phyloP scores from a whole-genome alignment of 2,888 invertebrate genomes.

The Brassicogethes aeneus region DNA sequence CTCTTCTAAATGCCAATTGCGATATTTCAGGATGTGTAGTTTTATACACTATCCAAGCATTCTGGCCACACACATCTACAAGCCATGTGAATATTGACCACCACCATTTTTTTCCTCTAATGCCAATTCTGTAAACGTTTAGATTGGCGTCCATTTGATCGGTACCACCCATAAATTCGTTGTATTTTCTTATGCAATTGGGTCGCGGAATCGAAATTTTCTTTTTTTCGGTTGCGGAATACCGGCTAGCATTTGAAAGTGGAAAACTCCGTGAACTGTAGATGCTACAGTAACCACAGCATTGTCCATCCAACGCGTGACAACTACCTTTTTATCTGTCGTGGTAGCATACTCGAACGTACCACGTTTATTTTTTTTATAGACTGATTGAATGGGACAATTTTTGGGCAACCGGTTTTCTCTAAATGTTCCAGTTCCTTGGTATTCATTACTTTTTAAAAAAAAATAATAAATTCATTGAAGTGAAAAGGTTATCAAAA shows the following conservation, averaged over 20 bases:
- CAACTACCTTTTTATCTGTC: conserved; percentile 4
- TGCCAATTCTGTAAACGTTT: too few relatives aligned
- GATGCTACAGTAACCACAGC: conserved; percentile 21
- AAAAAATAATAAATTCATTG: conserved; percentile 6
- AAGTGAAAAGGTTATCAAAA: conserved; percentile 13
- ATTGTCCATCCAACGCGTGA: conserved; percentile 23
- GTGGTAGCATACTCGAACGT: conserved; percentile 5
- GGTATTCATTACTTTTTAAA: conserved; percentile 11
- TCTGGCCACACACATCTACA: conserved; percentile 13
- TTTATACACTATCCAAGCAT: conserved; percentile 13
- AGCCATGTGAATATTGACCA: conserved; percentile 14
- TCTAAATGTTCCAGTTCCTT: conserved; percentile 19
- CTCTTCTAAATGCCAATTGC: conserved; percentile 9
- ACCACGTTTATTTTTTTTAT: conserved; percentile 12
- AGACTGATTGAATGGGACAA: conserved; percentile 15
- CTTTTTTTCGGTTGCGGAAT: too few relatives aligned
- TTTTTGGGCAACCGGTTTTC: conserved; percentile 19
- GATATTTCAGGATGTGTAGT: conserved; percentile 3
- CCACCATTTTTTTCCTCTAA: too few relatives aligned
- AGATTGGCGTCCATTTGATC: too few relatives aligned
- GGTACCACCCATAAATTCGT: too few relatives aligned
- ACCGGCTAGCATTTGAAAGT: conserved; percentile 15
- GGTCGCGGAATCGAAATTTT: too few relatives aligned
- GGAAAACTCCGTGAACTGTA: conserved; percentile 14
- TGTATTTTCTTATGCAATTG: too few relatives aligned